Percentiles rank a stretch among this genome's conserved stretches.
Evolutionary conservation across 2,797 vertebrate species (phyloP).

Genomic region (Anomalospiza imberbis): DNA sequence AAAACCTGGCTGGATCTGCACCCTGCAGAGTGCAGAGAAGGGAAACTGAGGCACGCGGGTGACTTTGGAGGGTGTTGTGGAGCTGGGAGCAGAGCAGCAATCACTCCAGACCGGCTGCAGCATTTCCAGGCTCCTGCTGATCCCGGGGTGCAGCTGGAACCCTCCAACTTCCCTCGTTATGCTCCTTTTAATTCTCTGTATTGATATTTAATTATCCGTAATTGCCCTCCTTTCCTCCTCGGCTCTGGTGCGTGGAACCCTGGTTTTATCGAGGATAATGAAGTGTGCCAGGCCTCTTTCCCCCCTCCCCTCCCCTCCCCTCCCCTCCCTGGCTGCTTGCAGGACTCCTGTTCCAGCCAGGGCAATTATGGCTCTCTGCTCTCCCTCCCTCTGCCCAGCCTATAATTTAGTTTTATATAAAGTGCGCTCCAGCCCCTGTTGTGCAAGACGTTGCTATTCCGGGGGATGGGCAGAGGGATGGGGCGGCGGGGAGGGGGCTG

Average conservation of each 20-base stretch:
- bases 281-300: not conserved
- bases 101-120: not conserved
- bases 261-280: not conserved
- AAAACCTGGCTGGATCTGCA: not conserved
- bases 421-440: constrained; percentile 27
- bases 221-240: not conserved
- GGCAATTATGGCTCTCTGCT: constrained; percentile 49
- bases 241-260: not conserved
- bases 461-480: not conserved
- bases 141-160: not conserved
- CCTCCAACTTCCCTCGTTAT: not conserved
- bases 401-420: constrained; percentile 74
- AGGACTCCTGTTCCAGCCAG: constrained; percentile 24
- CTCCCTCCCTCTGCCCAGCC: constrained; percentile 37
- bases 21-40: not conserved
- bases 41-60: not conserved
- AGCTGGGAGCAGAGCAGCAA: not conserved
- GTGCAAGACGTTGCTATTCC: constrained; percentile 59
- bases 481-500: not conserved
- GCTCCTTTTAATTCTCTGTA: not conserved
- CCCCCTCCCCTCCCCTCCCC: not conserved
- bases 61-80: not conserved
- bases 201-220: not conserved
- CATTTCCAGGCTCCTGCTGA: not conserved
- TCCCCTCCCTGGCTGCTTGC: not conserved